A percentile compares a stretch with the other conserved stretches of the same genome.
Evolutionary conservation across 2,113 vertebrate species (phyloP).

Genomic region (Bucco capensis): DNA sequence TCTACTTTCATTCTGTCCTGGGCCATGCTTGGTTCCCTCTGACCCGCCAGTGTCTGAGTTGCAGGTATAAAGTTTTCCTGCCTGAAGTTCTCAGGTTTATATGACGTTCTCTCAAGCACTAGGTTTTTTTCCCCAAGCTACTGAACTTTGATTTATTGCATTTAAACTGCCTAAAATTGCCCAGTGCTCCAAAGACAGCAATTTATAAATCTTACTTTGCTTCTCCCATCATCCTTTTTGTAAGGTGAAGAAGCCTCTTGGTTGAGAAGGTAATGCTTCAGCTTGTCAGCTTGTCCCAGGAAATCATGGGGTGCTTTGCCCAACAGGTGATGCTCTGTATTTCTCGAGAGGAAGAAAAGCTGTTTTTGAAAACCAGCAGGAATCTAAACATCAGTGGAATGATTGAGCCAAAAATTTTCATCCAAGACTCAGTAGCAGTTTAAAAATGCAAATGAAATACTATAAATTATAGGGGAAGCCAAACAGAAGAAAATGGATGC

Average conservation of each 20-base stretch:
- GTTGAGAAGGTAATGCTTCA: not conserved
- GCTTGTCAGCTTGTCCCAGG: not conserved
- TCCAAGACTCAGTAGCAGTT: not conserved
- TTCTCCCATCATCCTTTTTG: not conserved
- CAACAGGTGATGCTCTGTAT: not conserved
- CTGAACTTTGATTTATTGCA: conserved; percentile 13
- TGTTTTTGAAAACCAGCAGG: not conserved
- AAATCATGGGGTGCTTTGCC: not conserved
- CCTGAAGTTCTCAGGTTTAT: not conserved
- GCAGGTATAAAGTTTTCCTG: not conserved
- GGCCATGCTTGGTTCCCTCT: not conserved
- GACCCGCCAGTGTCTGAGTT: not conserved
- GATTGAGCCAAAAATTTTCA: not conserved
- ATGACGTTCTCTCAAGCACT: not conserved
- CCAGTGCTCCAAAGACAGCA: not conserved
- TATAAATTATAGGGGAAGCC: not conserved
- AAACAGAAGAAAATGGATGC: not conserved
- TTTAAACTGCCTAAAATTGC: conserved; percentile 1
- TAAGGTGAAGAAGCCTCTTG: not conserved
- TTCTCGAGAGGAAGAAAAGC: not conserved
- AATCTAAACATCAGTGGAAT: not conserved
- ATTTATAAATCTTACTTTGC: not conserved
- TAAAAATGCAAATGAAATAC: not conserved
- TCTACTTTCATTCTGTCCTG: not conserved
- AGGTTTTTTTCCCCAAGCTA: not conserved